Evolutionary conservation across 2,888 invertebrate genomes (phyloP).

Genomic region (Caenorhabditis sp.): DNA sequence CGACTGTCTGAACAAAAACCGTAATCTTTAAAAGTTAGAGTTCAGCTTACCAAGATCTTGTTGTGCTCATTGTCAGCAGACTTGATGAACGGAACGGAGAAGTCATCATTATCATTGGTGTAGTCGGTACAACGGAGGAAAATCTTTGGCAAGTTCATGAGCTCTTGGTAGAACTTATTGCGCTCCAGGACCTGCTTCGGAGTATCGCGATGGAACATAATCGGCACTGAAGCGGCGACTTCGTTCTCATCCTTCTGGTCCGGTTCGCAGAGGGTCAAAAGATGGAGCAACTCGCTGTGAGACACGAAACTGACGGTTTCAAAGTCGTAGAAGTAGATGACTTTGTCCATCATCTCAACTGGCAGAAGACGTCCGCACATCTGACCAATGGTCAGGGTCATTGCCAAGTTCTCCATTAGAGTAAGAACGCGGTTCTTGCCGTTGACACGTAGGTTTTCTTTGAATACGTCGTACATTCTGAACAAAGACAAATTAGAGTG

Average conservation of each 20-base stretch:
- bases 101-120: conserved; percentile 7
- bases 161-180: conserved; percentile 17
- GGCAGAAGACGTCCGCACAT: conserved; percentile 39
- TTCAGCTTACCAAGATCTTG: conserved; percentile 9
- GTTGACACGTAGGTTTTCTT: conserved; percentile 19
- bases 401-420: conserved; percentile 35
- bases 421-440: conserved; percentile 21
- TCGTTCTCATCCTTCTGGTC: conserved; percentile 11
- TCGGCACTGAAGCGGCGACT: conserved; percentile 21
- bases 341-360: conserved; percentile 32
- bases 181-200: conserved; percentile 22
- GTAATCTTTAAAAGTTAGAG: not conserved
- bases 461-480: conserved; percentile 53
- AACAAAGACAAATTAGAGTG: not conserved
- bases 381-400: conserved; percentile 9
- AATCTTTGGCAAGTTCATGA: conserved; percentile 9
- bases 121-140: conserved; percentile 29
- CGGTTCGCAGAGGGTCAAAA: conserved; percentile 30
- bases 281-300: conserved; percentile 21
- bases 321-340: conserved; percentile 32
- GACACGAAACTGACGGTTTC: conserved; percentile 40
- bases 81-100: conserved; percentile 5
- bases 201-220: conserved; percentile 20
- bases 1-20: conserved; percentile 15
- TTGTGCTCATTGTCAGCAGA: conserved; percentile 10